Evolutionary conservation across 1,140 invertebrate genomes (phyloP).

Genomic region (Orussus abietinus): DNA sequence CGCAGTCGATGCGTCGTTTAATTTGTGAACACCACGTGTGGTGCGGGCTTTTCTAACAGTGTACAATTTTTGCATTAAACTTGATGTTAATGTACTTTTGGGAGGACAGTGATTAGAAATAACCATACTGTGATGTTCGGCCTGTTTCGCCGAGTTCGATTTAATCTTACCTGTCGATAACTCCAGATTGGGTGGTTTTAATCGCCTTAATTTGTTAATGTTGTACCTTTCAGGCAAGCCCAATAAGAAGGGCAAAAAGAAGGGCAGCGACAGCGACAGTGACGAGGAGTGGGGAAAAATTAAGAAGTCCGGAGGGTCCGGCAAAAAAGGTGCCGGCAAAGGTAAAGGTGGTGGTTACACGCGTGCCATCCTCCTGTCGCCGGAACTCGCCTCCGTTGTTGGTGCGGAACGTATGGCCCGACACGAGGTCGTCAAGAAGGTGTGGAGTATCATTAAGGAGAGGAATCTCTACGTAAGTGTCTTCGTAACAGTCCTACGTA

Average conservation of each 20-base stretch:
- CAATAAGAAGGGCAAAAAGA: conserved; percentile 64
- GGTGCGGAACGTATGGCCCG: conserved; percentile 81
- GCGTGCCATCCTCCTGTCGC: conserved; percentile 76
- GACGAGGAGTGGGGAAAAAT: conserved; percentile 75
- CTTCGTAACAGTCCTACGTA: too few species aligned
- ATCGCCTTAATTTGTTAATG: too few species aligned
- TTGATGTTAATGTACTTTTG: too few species aligned
- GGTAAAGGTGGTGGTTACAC: conserved; percentile 74
- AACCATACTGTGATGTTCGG: too few species aligned
- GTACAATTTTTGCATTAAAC: too few species aligned
- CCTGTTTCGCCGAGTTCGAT: too few species aligned
- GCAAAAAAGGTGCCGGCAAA: conserved; percentile 54
- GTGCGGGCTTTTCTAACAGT: too few species aligned
- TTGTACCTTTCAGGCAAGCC: conserved; percentile 44
- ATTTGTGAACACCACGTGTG: too few species aligned
- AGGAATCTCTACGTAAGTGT: conserved; percentile 78
- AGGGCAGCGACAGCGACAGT: conserved; percentile 70
- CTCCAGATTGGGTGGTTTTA: too few species aligned
- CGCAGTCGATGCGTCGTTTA: too few species aligned
- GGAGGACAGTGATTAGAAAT: too few species aligned
- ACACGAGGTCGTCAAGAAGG: conserved; percentile 88
- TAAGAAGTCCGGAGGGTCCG: conserved; percentile 50
- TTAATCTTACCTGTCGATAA: too few species aligned
- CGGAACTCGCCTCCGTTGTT: conserved; percentile 80
- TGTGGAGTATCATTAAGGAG: conserved; percentile 92